Evolutionary conservation across 2,888 invertebrate genomes (phyloP).

Genomic region (Hirtodrosophila alboralis): DNA sequence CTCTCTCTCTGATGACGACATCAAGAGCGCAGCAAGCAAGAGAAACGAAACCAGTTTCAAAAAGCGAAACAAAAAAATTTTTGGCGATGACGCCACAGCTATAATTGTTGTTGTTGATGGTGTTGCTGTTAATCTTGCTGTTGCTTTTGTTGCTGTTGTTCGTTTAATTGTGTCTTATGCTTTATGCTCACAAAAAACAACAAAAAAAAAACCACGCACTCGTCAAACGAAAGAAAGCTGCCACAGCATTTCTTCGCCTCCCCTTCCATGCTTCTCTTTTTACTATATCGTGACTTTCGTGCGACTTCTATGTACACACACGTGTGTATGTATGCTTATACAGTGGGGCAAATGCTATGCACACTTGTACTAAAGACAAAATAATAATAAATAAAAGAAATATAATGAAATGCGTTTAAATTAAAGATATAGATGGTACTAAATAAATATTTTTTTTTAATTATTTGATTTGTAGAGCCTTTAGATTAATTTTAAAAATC

Average conservation of each 20-base stretch:
- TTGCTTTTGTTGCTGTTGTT: conserved; percentile 16
- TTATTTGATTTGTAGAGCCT: too few species aligned
- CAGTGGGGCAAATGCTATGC: too few species aligned
- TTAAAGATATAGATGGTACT: too few species aligned
- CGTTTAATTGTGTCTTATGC: conserved; percentile 62
- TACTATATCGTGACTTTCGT: background rate
- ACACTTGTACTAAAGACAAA: too few species aligned
- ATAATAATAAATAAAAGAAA: too few species aligned
- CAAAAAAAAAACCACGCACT: conserved; percentile 59
- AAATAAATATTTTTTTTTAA: too few species aligned
- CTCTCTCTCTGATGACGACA: conserved; percentile 51
- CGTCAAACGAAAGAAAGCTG: conserved; percentile 64
- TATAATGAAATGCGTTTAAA: too few species aligned
- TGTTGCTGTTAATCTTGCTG: conserved; percentile 20
- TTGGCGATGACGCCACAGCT: conserved; percentile 77
- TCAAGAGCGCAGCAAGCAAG: conserved; percentile 55
- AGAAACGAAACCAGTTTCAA: conserved; percentile 64
- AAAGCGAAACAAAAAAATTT: conserved; percentile 58
- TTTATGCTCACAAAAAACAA: conserved; percentile 66
- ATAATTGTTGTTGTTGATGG: conserved; percentile 14
- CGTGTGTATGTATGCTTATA: conserved; percentile 1
- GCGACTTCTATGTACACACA: background rate
- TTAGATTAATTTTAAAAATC: too few species aligned
- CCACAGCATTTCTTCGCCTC: conserved; percentile 19
- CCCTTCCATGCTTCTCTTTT: background rate